A percentile compares a stretch with the other conserved stretches of the same genome.
These are phyloP conservation scores for Haemorhous mexicanus DNA, from an alignment of 2,113 vertebrate genomes.

Conservation along the genomic window DNA sequence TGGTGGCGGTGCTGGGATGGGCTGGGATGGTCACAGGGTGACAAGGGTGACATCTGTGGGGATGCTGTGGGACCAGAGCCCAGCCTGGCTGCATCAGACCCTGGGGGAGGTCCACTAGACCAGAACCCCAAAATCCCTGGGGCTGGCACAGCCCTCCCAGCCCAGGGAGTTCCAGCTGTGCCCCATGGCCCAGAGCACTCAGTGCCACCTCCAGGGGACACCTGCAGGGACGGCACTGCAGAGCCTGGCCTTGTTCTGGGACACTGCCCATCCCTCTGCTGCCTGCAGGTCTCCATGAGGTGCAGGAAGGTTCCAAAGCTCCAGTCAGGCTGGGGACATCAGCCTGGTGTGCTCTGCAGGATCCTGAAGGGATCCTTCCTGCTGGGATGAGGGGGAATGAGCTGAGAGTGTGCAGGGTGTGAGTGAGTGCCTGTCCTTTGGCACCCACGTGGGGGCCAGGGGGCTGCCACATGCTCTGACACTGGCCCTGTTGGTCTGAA, in stretches of 20 bases:
- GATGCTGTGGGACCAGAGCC: fast-evolving
- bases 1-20: not conserved
- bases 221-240: not conserved
- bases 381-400: too few species aligned
- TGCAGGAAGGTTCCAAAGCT: not conserved
- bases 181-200: not conserved
- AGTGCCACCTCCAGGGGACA: not conserved
- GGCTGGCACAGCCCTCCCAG: not conserved
- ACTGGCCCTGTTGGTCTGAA: not conserved
- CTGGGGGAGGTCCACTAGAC: not conserved
- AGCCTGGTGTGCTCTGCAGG: not conserved
- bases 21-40: fast-evolving
- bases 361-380: not conserved
- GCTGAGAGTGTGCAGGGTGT: too few species aligned
- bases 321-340: not conserved
- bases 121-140: not conserved
- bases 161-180: fast-evolving
- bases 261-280: not conserved
- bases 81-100: fast-evolving
- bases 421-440: not conserved
- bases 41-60: fast-evolving
- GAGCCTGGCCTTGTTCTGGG: not conserved
- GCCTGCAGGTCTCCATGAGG: not conserved
- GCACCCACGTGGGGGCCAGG: not conserved
- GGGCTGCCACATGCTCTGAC: not conserved